Percentiles rank a stretch among this genome's conserved stretches.
phyloP scores from a whole-genome alignment of 1,140 invertebrate genomes.

The Drosophila tani region DNA sequence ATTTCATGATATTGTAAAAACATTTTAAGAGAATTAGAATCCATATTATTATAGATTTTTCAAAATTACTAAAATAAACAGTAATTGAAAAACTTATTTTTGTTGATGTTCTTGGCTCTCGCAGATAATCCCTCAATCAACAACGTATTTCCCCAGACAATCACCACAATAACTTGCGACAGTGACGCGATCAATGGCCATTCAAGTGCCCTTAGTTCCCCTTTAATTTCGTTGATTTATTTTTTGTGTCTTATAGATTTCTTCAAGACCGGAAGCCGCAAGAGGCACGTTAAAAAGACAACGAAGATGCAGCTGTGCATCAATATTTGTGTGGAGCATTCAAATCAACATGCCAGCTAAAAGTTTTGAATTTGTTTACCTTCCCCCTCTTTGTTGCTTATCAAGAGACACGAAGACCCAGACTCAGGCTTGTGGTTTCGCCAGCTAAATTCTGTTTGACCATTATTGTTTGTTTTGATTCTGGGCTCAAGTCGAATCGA shows the following conservation, averaged over 20 bases:
- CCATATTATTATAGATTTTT: background rate
- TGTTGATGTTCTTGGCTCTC: background rate
- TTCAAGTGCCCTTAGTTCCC: conserved; percentile 45
- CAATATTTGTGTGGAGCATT: conserved; percentile 42
- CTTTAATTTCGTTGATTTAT: conserved; percentile 11
- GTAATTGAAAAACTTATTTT: conserved; percentile 2
- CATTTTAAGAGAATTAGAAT: too few relatives aligned
- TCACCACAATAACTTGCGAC: conserved; percentile 38
- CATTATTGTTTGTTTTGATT: conserved; percentile 76
- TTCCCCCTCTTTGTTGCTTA: conserved; percentile 45
- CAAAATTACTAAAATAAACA: background rate
- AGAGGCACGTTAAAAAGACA: conserved; percentile 62
- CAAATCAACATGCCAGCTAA: conserved; percentile 44
- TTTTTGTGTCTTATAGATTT: conserved; percentile 65
- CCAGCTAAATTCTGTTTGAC: conserved; percentile 45
- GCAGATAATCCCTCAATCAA: conserved; percentile 22
- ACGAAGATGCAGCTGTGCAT: conserved; percentile 51
- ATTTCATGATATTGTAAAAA: too few relatives aligned
- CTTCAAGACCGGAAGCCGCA: conserved; percentile 76
- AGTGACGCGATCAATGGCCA: conserved; percentile 65
- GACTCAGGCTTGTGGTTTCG: conserved; percentile 24
- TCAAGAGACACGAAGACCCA: conserved; percentile 21
- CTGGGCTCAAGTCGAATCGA: conserved; percentile 49
- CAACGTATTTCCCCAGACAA: conserved; percentile 8
- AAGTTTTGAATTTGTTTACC: conserved; percentile 37